phyloP scores from a whole-genome alignment of 1,140 invertebrate genomes.

The Apis laboriosa region DNA sequence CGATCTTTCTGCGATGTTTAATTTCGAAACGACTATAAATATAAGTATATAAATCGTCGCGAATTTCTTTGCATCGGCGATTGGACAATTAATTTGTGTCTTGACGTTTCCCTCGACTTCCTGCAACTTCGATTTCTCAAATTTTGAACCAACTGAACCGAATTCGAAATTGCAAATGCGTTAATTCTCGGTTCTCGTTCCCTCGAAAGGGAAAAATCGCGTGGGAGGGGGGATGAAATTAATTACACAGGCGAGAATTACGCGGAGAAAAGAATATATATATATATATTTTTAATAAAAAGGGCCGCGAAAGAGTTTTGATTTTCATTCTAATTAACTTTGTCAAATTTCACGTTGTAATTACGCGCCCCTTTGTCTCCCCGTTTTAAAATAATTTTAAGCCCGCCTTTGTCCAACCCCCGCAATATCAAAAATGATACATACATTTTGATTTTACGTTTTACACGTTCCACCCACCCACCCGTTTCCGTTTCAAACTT shows the following conservation, averaged over 20 bases:
- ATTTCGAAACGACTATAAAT: too few species aligned
- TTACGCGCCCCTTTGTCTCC: slow-evolving; percentile 22
- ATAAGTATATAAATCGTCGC: too few species aligned
- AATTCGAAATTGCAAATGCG: too few species aligned
- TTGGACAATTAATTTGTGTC: too few species aligned
- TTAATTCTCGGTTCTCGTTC: not conserved
- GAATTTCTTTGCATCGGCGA: too few species aligned
- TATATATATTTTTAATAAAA: slow-evolving; percentile 10
- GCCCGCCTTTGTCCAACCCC: slow-evolving; percentile 11
- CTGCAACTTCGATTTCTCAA: too few species aligned
- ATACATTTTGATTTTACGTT: slow-evolving; percentile 18
- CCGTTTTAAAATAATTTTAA: slow-evolving; percentile 27
- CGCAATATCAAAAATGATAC: slow-evolving; percentile 19
- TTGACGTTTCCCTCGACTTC: too few species aligned
- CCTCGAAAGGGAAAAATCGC: not conserved
- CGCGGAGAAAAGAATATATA: not conserved
- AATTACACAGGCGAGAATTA: slow-evolving; percentile 19
- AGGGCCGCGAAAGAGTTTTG: slow-evolving; percentile 17
- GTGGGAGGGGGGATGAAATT: not conserved
- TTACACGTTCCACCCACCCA: slow-evolving; percentile 5
- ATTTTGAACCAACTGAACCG: too few species aligned
- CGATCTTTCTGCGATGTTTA: too few species aligned
- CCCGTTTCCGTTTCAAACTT: not conserved
- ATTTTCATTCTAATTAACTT: slow-evolving; percentile 33
- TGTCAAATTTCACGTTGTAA: slow-evolving; percentile 28